phyloP scores from a whole-genome alignment of 2,888 invertebrate genomes.

The Amphipoea oculea region DNA sequence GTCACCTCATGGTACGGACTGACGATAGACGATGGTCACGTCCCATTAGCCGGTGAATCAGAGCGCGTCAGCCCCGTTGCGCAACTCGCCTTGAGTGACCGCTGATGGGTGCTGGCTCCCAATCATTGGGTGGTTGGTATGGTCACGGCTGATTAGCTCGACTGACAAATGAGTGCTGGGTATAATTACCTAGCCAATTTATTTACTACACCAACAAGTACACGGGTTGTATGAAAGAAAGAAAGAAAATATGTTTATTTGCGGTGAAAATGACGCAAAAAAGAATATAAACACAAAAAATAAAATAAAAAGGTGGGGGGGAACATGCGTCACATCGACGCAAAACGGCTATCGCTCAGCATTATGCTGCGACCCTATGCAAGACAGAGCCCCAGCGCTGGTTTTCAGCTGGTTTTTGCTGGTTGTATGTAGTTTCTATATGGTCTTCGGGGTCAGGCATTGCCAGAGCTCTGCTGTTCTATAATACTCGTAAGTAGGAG shows the following conservation, averaged over 20 bases:
- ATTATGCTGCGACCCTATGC: too few species aligned
- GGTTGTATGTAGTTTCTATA: not conserved
- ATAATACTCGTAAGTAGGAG: not conserved
- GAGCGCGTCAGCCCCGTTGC: slow-evolving; percentile 81
- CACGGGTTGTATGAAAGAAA: too few species aligned
- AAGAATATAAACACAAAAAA: too few species aligned
- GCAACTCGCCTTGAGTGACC: slow-evolving; percentile 70
- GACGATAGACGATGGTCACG: slow-evolving; percentile 66
- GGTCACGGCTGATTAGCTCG: slow-evolving; percentile 27
- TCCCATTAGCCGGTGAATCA: slow-evolving; percentile 73
- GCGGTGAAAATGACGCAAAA: too few species aligned
- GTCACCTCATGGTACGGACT: slow-evolving; percentile 8
- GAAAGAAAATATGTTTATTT: too few species aligned
- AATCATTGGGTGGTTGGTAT: slow-evolving; percentile 39
- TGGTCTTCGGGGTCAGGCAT: not conserved
- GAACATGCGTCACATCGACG: too few species aligned
- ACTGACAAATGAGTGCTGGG: not conserved
- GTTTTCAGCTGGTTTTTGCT: too few species aligned
- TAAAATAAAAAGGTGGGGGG: too few species aligned
- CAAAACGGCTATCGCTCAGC: too few species aligned
- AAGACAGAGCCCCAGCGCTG: too few species aligned
- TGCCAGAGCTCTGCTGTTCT: not conserved
- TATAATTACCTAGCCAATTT: slow-evolving; percentile 1
- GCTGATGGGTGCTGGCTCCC: slow-evolving; percentile 48
- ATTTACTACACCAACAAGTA: not conserved